A percentile compares a stretch with the other conserved stretches of the same genome.
These are phyloP conservation scores for Parus major DNA, from an alignment of 2,113 vertebrate species.

Conservation along the genomic window DNA sequence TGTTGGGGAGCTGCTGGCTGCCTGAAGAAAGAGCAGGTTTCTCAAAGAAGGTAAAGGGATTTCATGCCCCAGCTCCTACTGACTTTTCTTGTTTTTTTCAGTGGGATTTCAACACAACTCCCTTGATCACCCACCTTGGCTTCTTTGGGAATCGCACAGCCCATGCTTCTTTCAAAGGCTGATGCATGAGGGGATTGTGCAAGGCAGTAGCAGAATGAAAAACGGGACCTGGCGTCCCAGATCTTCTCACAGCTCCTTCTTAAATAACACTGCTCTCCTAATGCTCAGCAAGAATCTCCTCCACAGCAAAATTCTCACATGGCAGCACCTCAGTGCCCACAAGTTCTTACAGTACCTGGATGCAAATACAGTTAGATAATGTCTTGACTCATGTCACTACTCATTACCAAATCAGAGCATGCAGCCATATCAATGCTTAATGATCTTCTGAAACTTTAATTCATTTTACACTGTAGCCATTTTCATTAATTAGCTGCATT, in stretches of 20 bases:
- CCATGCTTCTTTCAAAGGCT: background rate
- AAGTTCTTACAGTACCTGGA: background rate
- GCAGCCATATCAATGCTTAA: background rate
- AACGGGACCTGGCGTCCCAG: background rate
- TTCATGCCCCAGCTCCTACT: background rate
- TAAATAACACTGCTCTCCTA: background rate
- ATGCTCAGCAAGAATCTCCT: background rate
- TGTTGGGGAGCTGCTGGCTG: background rate
- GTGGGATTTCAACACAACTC: background rate
- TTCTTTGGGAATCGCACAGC: background rate
- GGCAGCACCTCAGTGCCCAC: background rate
- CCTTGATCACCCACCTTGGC: background rate
- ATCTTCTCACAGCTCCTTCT: background rate
- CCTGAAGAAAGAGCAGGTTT: background rate
- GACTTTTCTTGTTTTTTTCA: background rate
- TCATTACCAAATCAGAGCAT: background rate
- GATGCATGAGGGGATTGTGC: background rate
- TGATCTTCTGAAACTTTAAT: conserved; percentile 23
- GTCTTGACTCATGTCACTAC: background rate
- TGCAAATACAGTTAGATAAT: background rate
- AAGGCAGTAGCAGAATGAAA: background rate
- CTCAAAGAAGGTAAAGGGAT: background rate
- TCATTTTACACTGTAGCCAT: background rate
- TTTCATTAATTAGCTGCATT: conserved; percentile 35
- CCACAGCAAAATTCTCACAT: background rate